Evolutionary conservation across 2,888 invertebrate genomes (phyloP).

Genomic region (Plemyria rubiginata): DNA sequence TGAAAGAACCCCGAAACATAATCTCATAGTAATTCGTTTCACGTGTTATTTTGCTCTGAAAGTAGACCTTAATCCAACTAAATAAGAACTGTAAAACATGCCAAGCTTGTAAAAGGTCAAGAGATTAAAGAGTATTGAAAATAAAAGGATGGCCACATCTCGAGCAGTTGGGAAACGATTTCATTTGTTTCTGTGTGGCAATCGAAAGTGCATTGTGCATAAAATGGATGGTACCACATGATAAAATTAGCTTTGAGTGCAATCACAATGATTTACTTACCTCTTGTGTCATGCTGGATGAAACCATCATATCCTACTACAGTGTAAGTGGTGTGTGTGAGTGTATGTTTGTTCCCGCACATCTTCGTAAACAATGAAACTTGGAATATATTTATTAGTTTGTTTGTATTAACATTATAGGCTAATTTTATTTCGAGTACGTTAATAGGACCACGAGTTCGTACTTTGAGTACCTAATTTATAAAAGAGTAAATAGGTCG

Average conservation of each 20-base stretch:
- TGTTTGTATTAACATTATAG: no score
- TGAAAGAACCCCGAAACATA: conserved; percentile 18
- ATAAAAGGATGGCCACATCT: conserved; percentile 36
- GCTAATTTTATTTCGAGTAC: no score
- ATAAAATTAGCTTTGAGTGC: conserved; percentile 13
- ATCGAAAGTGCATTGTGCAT: conserved; percentile 20
- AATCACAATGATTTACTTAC: conserved; percentile 5
- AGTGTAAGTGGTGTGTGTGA: no score
- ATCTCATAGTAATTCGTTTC: background rate
- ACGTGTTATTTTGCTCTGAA: background rate
- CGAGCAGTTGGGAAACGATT: conserved; percentile 33
- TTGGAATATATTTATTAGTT: no score
- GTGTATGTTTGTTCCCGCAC: no score
- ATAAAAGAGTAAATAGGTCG: no score
- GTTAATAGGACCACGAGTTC: no score
- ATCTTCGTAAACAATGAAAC: no score
- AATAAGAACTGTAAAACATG: background rate
- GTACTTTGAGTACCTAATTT: no score
- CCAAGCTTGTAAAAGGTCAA: conserved; percentile 27
- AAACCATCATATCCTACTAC: no score
- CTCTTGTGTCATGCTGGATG: background rate
- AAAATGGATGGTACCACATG: background rate
- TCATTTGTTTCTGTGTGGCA: conserved; percentile 25
- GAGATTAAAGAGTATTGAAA: conserved; percentile 30
- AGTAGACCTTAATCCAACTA: conserved; percentile 6